Evolutionary conservation across 2,113 vertebrate genomes (phyloP), one percentile per base, ranked within the genome.

Genomic region (Engystomops pustulosus): DNA sequence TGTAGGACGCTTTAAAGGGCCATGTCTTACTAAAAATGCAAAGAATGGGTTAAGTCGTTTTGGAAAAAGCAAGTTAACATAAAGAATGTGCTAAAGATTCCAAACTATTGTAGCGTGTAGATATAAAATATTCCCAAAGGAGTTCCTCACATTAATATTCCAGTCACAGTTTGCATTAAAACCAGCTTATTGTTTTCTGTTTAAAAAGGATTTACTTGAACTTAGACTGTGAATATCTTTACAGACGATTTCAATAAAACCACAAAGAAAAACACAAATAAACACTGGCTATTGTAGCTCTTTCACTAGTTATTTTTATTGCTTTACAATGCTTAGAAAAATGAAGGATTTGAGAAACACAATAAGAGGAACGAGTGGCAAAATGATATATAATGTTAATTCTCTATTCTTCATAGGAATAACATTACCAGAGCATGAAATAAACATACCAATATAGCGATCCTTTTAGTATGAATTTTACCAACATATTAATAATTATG

Each of bases 151-250:
- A 85, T 84, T 86, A 89, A 86, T 89, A 92, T 89, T 89, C 87
- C 68, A 89, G 88, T 83, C 85, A 88, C 71, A 84, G 14, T 38
- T 86, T 25, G 80, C 83, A 85, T 83, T 89, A 89, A 88, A 30
- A 1, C 71, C 85, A 10, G 30, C 79, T 86, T 87, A 60, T 90
- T 45, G 86, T 87, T 86, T 86, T 55, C 78, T 55, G 78, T 88
- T 84, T 88, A 80, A 89, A 86, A 89, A 70, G 23, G 55, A 90
- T 88, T 89, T 88, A 84, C 44, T 86, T 87, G 25, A 90, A 86
- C 20, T 86, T 60, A 82, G 76, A 44, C 87, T 62, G 9, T 86
- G 36, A 88, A 15, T 47, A 88, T 85, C 45, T 83, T 85, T 86
- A 78, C 18, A 75, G 84, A 87, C 86, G 20, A 2, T 85, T 87